Evolutionary conservation across 2,797 vertebrate genomes (phyloP).

Genomic region (Arrhamphus sclerolepis): DNA sequence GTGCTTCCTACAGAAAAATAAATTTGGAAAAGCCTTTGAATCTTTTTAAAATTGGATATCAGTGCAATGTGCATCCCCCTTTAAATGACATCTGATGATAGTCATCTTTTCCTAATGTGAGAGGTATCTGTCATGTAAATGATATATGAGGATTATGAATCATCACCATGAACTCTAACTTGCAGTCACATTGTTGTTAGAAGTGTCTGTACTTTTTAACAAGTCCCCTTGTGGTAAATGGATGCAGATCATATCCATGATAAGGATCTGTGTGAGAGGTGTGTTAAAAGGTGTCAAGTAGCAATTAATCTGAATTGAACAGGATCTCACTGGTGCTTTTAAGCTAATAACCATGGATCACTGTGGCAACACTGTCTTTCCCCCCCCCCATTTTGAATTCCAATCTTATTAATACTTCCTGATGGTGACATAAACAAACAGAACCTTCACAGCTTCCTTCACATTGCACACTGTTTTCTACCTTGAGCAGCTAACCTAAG

Average conservation of each 20-base stretch:
- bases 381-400: slow-evolving; percentile 23
- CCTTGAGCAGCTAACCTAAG: slow-evolving; percentile 34
- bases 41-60: slow-evolving; percentile 59
- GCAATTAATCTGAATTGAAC: slow-evolving; percentile 53
- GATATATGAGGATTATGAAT: slow-evolving; percentile 33
- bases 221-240: slow-evolving; percentile 73
- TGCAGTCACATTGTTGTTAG: slow-evolving; percentile 20
- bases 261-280: slow-evolving; percentile 65
- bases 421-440: slow-evolving; percentile 61
- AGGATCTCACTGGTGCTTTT: slow-evolving; percentile 49
- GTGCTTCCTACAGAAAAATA: slow-evolving; percentile 79
- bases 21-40: slow-evolving; percentile 61
- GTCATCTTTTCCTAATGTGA: slow-evolving; percentile 32
- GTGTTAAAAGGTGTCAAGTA: slow-evolving; percentile 62
- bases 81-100: slow-evolving; percentile 47
- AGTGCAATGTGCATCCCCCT: slow-evolving; percentile 42
- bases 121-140: slow-evolving; percentile 28
- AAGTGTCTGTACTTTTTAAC: slow-evolving; percentile 30
- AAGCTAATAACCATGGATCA: slow-evolving; percentile 45
- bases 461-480: slow-evolving; percentile 22
- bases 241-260: slow-evolving; percentile 82
- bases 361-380: slow-evolving; percentile 32
- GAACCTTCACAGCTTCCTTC: slow-evolving; percentile 18
- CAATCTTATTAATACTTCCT: slow-evolving; percentile 37
- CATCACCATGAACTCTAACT: slow-evolving; percentile 12